These are phyloP conservation scores for Ectobius pallidus DNA, from an alignment of 2,888 invertebrate genomes.

Conservation along the genomic window DNA sequence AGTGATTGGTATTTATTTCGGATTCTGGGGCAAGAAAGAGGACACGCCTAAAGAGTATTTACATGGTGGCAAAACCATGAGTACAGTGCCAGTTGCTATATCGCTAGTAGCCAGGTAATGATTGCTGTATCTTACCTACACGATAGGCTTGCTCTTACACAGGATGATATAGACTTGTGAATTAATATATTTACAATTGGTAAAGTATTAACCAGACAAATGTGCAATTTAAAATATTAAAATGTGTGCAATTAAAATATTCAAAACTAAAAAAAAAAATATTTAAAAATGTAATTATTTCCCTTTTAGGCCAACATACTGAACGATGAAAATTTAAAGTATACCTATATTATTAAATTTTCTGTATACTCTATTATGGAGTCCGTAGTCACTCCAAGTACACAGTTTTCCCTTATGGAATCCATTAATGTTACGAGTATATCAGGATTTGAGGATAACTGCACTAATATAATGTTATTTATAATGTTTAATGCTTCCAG, in stretches of 20 bases:
- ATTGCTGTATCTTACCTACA: background rate
- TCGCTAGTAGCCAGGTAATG: slow-evolving; percentile 60
- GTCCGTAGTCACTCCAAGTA: too few species aligned
- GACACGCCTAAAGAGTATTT: slow-evolving; percentile 71
- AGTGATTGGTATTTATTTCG: slow-evolving; percentile 65
- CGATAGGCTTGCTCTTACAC: background rate
- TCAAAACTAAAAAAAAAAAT: too few species aligned
- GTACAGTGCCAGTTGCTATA: slow-evolving; percentile 73
- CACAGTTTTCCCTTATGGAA: too few species aligned
- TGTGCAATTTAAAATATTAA: too few species aligned
- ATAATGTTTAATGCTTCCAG: slow-evolving; percentile 58
- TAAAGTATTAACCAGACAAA: background rate
- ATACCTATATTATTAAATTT: too few species aligned
- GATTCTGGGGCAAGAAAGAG: slow-evolving; percentile 61
- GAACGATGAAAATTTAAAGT: too few species aligned
- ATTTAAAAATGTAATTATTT: too few species aligned
- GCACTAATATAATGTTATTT: background rate
- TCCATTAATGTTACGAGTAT: too few species aligned
- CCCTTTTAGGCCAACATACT: too few species aligned
- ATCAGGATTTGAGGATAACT: too few species aligned
- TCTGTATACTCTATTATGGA: too few species aligned
- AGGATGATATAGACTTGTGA: background rate
- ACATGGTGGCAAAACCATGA: slow-evolving; percentile 75
- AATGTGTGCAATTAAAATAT: too few species aligned
- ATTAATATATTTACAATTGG: background rate